These are phyloP conservation scores for Euura saliciscinereae DNA, from an alignment of 1,140 invertebrate genomes.

Conservation along the genomic window DNA sequence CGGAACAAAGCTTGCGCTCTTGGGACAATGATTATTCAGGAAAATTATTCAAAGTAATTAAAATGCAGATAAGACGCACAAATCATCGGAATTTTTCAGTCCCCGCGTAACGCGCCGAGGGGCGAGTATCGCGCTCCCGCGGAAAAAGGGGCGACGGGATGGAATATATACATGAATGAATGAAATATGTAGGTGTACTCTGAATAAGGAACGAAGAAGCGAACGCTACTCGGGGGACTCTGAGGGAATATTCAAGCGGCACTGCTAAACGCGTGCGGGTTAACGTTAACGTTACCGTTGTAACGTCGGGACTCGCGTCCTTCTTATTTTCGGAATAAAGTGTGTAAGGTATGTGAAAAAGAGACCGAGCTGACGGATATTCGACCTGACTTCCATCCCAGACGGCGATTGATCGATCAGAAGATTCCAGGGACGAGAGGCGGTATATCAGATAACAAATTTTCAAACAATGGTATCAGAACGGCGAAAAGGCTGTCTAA, in stretches of 20 bases:
- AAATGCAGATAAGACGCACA: conserved; percentile 57
- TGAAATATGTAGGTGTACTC: conserved; percentile 13
- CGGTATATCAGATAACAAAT: neutral
- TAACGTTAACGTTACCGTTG: neutral
- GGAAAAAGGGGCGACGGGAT: conserved; percentile 20
- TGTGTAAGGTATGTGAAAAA: neutral
- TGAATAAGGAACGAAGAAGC: conserved; percentile 21
- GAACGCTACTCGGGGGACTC: conserved; percentile 18
- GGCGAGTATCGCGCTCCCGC: neutral
- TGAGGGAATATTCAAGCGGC: conserved; percentile 48
- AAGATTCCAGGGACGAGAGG: neutral
- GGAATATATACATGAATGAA: conserved; percentile 17
- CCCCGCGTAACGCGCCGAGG: neutral
- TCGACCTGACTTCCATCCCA: neutral
- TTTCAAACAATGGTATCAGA: neutral
- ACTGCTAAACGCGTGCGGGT: conserved; percentile 4
- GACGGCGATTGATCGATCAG: neutral
- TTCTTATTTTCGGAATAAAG: neutral
- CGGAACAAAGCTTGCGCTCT: neutral
- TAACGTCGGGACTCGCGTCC: too few relatives aligned
- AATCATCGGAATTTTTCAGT: conserved; percentile 51
- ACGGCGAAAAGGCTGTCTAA: neutral
- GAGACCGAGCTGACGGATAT: neutral
- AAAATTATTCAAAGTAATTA: conserved; percentile 57
- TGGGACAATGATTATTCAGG: conserved; percentile 41